phyloP scores from a whole-genome alignment of 2,113 vertebrate species.

The Pygoscelis antarcticus region DNA sequence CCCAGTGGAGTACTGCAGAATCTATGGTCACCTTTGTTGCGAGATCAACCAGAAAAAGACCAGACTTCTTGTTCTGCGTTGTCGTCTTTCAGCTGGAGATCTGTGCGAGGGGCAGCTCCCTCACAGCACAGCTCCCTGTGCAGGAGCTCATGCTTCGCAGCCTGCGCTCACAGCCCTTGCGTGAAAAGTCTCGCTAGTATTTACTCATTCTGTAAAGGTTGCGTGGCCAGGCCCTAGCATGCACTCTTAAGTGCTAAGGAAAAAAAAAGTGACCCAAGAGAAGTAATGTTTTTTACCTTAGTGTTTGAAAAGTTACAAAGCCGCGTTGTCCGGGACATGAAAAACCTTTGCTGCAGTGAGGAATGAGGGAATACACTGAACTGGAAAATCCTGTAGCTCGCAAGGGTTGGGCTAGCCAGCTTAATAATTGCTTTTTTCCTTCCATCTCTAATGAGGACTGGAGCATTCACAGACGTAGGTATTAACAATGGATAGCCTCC shows the following conservation, averaged over 20 bases:
- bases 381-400: conserved; percentile 51
- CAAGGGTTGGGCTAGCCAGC: background rate
- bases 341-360: background rate
- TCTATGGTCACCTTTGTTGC: background rate
- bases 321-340: background rate
- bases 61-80: background rate
- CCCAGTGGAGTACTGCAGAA: background rate
- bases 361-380: conserved; percentile 21
- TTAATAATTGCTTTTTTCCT: conserved; percentile 22
- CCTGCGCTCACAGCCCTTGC: background rate
- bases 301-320: background rate
- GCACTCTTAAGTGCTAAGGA: background rate
- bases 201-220: background rate
- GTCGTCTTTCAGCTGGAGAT: background rate
- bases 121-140: background rate
- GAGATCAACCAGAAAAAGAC: background rate
- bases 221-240: background rate
- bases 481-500: background rate
- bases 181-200: background rate
- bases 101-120: background rate
- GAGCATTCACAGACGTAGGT: background rate
- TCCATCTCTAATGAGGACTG: conserved; percentile 7
- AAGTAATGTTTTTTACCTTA: background rate
- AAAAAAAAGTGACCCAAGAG: background rate
- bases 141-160: background rate